Conservation (phyloP, 35 echinoderm and acorn worm species). For the Strongylocentrotus purpuratus region DNA sequence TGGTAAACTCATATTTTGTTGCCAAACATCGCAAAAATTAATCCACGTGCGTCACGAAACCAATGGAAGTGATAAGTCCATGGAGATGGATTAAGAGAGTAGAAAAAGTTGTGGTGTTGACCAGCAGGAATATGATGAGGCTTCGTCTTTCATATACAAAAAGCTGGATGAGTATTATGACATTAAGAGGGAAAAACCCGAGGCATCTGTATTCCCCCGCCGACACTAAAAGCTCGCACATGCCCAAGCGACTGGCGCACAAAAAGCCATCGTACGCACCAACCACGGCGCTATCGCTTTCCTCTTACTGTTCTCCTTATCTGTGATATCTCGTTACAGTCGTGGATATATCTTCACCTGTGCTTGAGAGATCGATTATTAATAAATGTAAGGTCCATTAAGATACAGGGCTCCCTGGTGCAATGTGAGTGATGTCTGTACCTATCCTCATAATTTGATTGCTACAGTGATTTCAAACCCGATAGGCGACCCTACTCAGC, state of each 20-base stretch:
- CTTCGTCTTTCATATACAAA: not conserved
- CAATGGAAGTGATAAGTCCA: not conserved
- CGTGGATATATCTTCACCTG: not conserved
- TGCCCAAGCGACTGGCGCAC: not conserved
- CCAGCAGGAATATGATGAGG: not conserved
- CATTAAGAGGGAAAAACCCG: not conserved
- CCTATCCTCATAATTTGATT: not conserved
- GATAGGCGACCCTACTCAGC: not conserved
- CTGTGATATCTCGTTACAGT: not conserved
- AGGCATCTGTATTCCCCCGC: not conserved
- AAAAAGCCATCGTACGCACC: not conserved
- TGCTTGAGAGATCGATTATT: not conserved
- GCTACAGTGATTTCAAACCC: not conserved
- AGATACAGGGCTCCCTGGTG: not conserved
- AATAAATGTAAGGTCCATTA: conserved; percentile 25
- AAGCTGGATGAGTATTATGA: not conserved
- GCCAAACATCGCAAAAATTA: not conserved
- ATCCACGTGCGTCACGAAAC: not conserved
- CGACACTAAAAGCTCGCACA: not conserved
- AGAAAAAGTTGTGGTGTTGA: not conserved
- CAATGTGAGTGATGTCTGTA: not conserved
- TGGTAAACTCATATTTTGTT: not conserved
- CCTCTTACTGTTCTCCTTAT: not conserved
- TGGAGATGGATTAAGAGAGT: not conserved
- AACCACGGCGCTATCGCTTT: not conserved